Base-by-base conservation (phyloP, 2,797 vertebrate species). In the Uromys caudimaculatus region DNA sequence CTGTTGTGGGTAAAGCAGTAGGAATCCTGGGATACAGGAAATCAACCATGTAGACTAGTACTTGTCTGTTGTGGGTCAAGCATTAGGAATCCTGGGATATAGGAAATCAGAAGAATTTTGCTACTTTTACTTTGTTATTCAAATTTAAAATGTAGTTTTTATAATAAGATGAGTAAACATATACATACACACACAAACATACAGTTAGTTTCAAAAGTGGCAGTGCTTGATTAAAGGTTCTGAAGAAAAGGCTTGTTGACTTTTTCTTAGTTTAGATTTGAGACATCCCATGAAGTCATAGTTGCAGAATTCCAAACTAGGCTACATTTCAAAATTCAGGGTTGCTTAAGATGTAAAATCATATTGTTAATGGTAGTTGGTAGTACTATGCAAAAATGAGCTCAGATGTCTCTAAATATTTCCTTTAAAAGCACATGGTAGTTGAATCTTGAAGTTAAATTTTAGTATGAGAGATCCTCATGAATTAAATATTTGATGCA, bases 281-380 rank as follows among this genome's bases (percentile, higher is more conserved):
- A 98, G 98, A 98, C 96, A 67, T 98, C 97, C 99, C 98, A 96
- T 98, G 98, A 99, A 99, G 99, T 99, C 99, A 99, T 99, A 99
- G 99, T 99, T 99, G 99, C 99, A 99, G 99, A 99, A 99, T 99
- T 99, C 99, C 99, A 99, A 98, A 99, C 98, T 99, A 99, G 99
- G 99, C 99, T 99, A 99, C 99, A 99, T 99, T 99, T 99, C 99
- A 99, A 99, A 99, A 99, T 99, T 99, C 98, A 98, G 98, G 98
- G 98, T 97, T 98, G 64, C 97, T 97, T 98, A 98, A 98, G 98
- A 95, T 95, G 97, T 98, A 98, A 98, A 98, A 98, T 96, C 95
- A 32, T 69, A 98, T 94, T 32, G 73, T 96, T 98, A 99, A 99
- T 93, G 94, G 97, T 98, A 98, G 93, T 98, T 96, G 98, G 98